Evolutionary conservation across 2,113 vertebrate species (phyloP).

Genomic region (Panthera uncia): DNA sequence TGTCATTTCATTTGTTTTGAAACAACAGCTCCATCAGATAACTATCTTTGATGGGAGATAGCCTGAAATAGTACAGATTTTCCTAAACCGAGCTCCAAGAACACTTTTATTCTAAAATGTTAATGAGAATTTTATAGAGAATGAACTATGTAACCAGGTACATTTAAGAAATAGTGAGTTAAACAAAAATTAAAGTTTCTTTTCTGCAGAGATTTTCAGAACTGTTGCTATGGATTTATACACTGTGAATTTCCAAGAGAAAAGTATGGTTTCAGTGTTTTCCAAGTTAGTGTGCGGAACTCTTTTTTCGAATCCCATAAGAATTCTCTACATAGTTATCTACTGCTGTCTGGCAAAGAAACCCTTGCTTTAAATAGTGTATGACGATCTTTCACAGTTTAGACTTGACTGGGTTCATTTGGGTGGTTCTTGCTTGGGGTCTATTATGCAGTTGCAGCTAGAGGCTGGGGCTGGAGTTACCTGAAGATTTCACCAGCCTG

Average conservation of each 20-base stretch:
- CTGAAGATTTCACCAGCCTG: not conserved
- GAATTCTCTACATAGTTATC: not conserved
- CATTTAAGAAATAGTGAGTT: not conserved
- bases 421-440: not conserved
- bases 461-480: not conserved
- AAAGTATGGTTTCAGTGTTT: conserved; percentile 1
- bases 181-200: not conserved
- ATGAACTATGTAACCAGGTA: not conserved
- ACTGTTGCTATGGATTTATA: not conserved
- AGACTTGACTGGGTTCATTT: not conserved
- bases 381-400: not conserved
- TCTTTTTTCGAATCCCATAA: not conserved
- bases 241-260: not conserved
- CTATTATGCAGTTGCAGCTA: not conserved
- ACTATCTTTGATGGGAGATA: not conserved
- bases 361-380: not conserved
- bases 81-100: not conserved
- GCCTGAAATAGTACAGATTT: not conserved
- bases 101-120: not conserved
- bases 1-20: not conserved
- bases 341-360: not conserved
- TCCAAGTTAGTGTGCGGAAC: not conserved
- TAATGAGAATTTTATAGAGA: not conserved
- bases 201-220: not conserved
- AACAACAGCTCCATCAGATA: not conserved